Conservation (phyloP, 2,113 vertebrate genomes). For the Chloebia gouldiae region DNA sequence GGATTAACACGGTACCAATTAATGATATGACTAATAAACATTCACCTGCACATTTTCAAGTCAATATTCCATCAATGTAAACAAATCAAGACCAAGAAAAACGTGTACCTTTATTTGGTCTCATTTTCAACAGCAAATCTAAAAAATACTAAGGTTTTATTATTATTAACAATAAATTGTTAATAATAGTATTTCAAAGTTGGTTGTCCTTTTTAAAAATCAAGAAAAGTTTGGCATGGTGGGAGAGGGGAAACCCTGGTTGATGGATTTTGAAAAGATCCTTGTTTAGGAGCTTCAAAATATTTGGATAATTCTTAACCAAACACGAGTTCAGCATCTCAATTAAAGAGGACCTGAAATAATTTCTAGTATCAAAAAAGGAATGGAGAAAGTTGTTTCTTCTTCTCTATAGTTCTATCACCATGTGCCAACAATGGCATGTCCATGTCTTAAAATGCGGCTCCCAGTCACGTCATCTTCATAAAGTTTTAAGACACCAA, state of each 20-base stretch:
- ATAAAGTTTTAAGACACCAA: background rate
- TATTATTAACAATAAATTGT: background rate
- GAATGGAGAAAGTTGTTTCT: background rate
- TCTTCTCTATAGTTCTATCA: background rate
- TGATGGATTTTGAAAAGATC: background rate
- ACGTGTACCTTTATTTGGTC: background rate
- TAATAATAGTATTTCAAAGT: background rate
- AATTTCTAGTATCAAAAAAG: background rate
- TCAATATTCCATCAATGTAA: background rate
- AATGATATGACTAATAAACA: background rate
- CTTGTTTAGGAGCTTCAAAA: background rate
- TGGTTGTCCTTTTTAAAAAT: background rate
- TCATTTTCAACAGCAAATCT: background rate
- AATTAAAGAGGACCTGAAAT: background rate
- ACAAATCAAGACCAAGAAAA: background rate
- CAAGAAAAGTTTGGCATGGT: rapidly evolving
- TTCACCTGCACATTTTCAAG: background rate
- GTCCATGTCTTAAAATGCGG: background rate
- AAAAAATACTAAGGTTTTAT: background rate
- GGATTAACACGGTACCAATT: background rate
- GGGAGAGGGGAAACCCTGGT: rapidly evolving
- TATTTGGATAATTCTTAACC: background rate
- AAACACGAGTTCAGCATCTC: background rate
- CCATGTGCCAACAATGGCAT: background rate
- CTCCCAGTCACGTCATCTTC: background rate